These are phyloP conservation scores for Parotocinclus haroldoi DNA, from an alignment of 2,797 vertebrate genomes.

Conservation along the genomic window DNA sequence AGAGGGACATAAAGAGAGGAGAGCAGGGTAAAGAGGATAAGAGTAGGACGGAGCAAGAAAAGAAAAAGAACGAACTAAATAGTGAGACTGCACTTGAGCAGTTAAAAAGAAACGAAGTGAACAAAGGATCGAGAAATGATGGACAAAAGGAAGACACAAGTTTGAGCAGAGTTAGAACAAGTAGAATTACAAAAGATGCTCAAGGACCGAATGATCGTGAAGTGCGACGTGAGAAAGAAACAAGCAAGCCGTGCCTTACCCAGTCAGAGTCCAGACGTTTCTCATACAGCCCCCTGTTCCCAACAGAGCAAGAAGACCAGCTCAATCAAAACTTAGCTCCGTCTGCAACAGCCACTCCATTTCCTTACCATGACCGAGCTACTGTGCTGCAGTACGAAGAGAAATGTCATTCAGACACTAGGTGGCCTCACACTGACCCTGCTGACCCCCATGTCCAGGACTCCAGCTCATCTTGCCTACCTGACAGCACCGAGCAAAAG, in stretches of 20 bases:
- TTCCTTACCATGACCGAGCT: not conserved
- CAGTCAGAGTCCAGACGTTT: slow-evolving; percentile 4
- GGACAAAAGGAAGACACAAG: no score
- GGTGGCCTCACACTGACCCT: not conserved
- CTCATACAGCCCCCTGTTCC: not conserved
- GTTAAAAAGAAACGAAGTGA: no score
- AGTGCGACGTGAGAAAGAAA: no score
- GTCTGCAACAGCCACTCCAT: not conserved
- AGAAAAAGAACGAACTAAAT: no score
- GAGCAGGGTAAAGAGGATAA: no score
- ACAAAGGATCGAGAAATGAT: no score
- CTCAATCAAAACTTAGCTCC: not conserved
- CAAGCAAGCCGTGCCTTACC: not conserved
- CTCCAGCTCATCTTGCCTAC: slow-evolving; percentile 44
- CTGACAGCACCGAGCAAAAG: slow-evolving; percentile 72
- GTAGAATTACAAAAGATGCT: not conserved
- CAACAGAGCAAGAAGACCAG: slow-evolving; percentile 1
- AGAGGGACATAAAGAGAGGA: no score
- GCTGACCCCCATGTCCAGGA: not conserved
- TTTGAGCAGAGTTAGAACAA: not conserved
- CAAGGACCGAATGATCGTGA: slow-evolving; percentile 4
- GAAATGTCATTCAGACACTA: slow-evolving; percentile 7
- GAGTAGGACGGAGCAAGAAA: no score
- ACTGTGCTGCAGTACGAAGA: not conserved
- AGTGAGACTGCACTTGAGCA: no score